phyloP scores from a whole-genome alignment of 2,797 vertebrate species.

The Sphenopsis melanotis region DNA sequence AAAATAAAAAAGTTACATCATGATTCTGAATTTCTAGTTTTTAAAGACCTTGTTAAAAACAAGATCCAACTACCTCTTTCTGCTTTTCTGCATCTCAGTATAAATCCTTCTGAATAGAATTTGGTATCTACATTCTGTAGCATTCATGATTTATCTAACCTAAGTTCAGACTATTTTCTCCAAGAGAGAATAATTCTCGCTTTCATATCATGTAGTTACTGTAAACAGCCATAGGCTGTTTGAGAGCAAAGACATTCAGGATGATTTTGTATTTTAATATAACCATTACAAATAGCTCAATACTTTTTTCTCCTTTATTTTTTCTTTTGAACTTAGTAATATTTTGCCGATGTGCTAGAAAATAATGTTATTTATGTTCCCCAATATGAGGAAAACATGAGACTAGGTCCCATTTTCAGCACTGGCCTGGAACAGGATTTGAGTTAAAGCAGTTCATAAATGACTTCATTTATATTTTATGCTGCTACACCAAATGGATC shows the following conservation, averaged over 20 bases:
- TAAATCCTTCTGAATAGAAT: not conserved
- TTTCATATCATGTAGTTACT: not conserved
- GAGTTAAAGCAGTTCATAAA: constrained; percentile 57
- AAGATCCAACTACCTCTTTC: not conserved
- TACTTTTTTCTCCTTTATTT: not conserved
- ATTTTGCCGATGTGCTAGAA: constrained; percentile 16
- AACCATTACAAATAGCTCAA: not conserved
- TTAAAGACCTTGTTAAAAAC: not conserved
- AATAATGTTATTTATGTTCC: constrained; percentile 30
- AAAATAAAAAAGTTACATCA: not conserved
- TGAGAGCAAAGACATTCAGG: not conserved
- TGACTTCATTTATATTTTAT: constrained; percentile 66
- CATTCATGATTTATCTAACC: not conserved
- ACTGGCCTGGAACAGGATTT: constrained; percentile 17
- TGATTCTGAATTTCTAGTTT: not conserved
- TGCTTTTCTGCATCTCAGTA: not conserved
- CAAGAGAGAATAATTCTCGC: not conserved
- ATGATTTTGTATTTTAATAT: constrained; percentile 14
- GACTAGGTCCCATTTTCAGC: constrained; percentile 38
- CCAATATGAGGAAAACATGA: not conserved
- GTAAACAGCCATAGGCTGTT: not conserved
- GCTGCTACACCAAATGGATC: not conserved
- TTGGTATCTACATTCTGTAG: not conserved
- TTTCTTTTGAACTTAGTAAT: not conserved
- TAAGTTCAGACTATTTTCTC: not conserved